Base-by-base conservation (phyloP, 2,113 vertebrate genomes). In the Lophotis ruficrista region DNA sequence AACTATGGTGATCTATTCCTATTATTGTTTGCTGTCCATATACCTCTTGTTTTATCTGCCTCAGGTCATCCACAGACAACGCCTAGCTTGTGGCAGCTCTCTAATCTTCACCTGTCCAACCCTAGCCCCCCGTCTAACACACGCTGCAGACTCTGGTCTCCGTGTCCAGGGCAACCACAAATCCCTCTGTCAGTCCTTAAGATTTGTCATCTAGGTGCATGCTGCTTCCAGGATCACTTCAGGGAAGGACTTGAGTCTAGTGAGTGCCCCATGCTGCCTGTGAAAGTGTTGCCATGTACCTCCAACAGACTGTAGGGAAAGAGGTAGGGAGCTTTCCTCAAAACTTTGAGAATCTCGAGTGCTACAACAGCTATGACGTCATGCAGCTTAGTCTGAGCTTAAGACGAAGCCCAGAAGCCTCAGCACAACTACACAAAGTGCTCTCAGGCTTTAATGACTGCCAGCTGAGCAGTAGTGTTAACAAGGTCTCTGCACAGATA, bases 81-180 rank as follows among this genome's bases (percentile, higher is more conserved):
- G 18, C 45, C 79, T 41, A 54, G 25, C 43, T 86, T 0, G 0
- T 68, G 76, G 60, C 68, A 89, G 21, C 56, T 86, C 68, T 85
- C 54, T 31, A 47, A 31, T 73, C 71, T 93, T 92, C 88, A 83
- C 50, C 71, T 70, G 75, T 83, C 70, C 73, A 86, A 5, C 11
- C 60, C 24, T 54, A 83, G 50, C 7, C 37, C 56, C 41, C 35
- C 35, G 37, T 50, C 66, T 73, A 93, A 65, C 54, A 68, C 24
- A 11, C 16, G 62, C 50, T 38, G 47, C 81, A 72, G 89, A 92
- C 75, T 79, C 47, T 53, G 82, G 19, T 80, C 85, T 91, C 75
- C 37, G 88, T 94, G 93, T 92, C 90, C 92, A 90, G 47, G 90
- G 85, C 38, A 96, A 93, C 88, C 57, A 86, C 12, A 83, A 79